Base-by-base conservation (phyloP, 2,113 vertebrate species). In the Aplodontia rufa region DNA sequence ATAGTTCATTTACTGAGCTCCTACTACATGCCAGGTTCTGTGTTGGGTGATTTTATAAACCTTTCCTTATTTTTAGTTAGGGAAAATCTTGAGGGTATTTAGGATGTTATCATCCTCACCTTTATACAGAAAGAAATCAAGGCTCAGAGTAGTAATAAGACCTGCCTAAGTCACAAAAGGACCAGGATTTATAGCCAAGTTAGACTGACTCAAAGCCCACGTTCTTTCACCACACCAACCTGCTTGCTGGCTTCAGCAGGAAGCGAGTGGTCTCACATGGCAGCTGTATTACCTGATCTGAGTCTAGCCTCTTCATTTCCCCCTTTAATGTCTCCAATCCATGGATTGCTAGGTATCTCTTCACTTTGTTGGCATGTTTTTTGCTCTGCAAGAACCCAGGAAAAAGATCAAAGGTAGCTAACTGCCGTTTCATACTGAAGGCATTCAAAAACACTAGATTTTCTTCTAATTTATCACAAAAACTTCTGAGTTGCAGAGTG, bases 331-430 rank as follows among this genome's bases (percentile, higher is more conserved):
- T 98, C 83, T 99, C 99, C 47, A 99, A 98, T 22, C 98, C 98
- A 89, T 99, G 99, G 87, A 99, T 98, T 90, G 98, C 98, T 97
- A 99, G 97, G 96, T 99, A 99, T 42, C 99, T 98, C 30, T 99
- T 98, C 91, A 99, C 99, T 99, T 99, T 99, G 98, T 99, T 99
- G 91, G 99, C 99, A 97, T 99, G 99, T 96, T 99, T 99, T 98
- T 99, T 99, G 98, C 99, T 99, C 99, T 99, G 98, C 16, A 98
- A 93, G 80, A 97, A 97, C 75, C 92, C 97, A 97, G 79, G 91
- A 94, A 84, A 97, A 97, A 98, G 91, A 97, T 97, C 68, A 96
- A 97, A 94, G 93, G 96, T 94, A 95, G 83, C 85, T 69, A 96
- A 92, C 96, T 86, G 85, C 82, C 69, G 94, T 71, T 96, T 82